Evolutionary conservation across 2,113 vertebrate species (phyloP).

Genomic region (Ictalurus punctatus): DNA sequence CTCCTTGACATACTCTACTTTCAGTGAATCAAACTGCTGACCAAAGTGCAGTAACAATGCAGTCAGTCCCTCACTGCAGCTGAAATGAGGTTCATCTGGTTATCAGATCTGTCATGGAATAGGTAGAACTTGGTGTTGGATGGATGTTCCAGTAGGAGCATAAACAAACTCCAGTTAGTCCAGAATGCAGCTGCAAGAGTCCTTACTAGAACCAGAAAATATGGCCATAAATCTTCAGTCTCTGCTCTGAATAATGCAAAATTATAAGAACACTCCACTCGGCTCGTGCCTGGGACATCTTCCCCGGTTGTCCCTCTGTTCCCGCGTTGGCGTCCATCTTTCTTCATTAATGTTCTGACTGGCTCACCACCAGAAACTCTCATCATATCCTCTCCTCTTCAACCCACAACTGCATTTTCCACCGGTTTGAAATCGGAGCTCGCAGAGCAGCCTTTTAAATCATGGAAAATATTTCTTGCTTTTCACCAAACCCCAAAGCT

Average conservation of each 20-base stretch:
- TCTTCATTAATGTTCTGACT: neutral
- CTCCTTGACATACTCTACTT: neutral
- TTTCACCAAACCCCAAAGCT: constrained; percentile 50
- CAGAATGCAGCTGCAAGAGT: too few species aligned
- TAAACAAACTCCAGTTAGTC: too few species aligned
- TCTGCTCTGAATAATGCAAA: neutral
- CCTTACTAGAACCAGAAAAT: too few species aligned
- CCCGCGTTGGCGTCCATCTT: neutral
- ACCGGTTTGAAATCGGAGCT: constrained; percentile 50
- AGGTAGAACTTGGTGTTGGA: too few species aligned
- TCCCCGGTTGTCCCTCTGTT: too few species aligned
- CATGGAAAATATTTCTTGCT: constrained; percentile 65
- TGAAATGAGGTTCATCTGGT: neutral
- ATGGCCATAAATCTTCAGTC: neutral
- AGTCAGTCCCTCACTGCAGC: too few species aligned
- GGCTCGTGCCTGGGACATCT: neutral
- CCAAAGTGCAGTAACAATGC: too few species aligned
- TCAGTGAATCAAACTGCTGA: neutral
- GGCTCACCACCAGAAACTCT: neutral
- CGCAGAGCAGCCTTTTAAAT: constrained; percentile 34
- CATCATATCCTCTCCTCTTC: constrained; percentile 9
- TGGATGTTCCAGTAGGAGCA: too few species aligned
- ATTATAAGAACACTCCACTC: neutral
- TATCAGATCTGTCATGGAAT: neutral
- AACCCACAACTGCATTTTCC: constrained; percentile 33